phyloP scores from a whole-genome alignment of 2,888 invertebrate species.

The Chrysotoxum bicinctum region DNA sequence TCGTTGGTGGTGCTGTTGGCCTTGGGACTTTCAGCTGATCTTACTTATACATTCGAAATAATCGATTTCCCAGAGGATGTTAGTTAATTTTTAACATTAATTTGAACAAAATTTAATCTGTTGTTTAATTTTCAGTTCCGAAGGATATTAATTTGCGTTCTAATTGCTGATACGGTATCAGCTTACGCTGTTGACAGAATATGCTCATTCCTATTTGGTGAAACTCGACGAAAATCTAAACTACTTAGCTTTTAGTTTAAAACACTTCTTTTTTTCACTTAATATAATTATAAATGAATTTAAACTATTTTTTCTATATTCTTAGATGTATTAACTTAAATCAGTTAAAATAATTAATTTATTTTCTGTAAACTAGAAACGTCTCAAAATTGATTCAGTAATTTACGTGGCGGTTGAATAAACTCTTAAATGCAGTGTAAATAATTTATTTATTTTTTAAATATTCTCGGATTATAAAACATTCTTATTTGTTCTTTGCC shows the following conservation, averaged over 20 bases:
- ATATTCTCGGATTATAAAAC: not conserved
- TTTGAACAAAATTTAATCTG: constrained; percentile 23
- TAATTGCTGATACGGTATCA: constrained; percentile 92
- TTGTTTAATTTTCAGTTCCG: constrained; percentile 90
- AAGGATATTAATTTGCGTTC: constrained; percentile 89
- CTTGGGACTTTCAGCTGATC: constrained; percentile 91
- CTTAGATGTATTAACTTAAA: constrained; percentile 43
- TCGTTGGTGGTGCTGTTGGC: constrained; percentile 92
- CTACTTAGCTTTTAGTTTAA: constrained; percentile 42
- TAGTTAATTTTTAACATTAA: constrained; percentile 80
- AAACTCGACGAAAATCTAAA: constrained; percentile 84
- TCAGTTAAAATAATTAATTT: constrained; percentile 33
- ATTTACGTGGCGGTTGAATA: constrained; percentile 56
- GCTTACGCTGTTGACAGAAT: constrained; percentile 93
- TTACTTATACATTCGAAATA: constrained; percentile 95
- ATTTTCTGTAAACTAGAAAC: constrained; percentile 25
- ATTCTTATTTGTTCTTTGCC: no score
- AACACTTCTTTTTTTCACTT: constrained; percentile 8
- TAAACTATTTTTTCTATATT: constrained; percentile 36
- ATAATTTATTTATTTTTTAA: not conserved
- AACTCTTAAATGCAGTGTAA: constrained; percentile 18
- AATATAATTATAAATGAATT: constrained; percentile 56
- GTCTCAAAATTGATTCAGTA: constrained; percentile 21
- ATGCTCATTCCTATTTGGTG: constrained; percentile 93
- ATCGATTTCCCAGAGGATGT: constrained; percentile 96